These are phyloP conservation scores for Philereme vetulata DNA, from an alignment of 2,888 invertebrate genomes.

Conservation along the genomic window DNA sequence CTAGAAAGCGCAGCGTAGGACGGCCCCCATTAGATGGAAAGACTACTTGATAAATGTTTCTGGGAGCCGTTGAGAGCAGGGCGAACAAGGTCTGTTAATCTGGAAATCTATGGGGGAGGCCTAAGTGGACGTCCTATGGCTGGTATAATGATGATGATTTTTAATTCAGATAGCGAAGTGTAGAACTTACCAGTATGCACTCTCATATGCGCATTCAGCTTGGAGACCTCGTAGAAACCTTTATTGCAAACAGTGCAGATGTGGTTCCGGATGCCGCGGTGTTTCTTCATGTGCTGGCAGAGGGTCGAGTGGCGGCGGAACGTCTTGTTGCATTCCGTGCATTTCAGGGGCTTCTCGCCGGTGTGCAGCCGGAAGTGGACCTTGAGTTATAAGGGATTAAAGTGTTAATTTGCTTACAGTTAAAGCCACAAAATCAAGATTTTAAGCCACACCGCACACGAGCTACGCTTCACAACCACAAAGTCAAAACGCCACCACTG, in stretches of 20 bases:
- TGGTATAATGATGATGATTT: too few relatives aligned
- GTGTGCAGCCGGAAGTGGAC: constrained; percentile 80
- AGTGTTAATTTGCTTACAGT: background rate
- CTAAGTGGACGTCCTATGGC: too few relatives aligned
- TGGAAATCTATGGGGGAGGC: too few relatives aligned
- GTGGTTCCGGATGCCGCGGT: constrained; percentile 78
- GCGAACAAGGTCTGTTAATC: too few relatives aligned
- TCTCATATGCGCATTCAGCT: constrained; percentile 78
- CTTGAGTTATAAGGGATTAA: constrained; percentile 42
- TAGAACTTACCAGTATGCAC: constrained; percentile 71
- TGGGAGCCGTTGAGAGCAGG: too few relatives aligned
- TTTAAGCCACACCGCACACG: too few relatives aligned
- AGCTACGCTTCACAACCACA: too few relatives aligned
- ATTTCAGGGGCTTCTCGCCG: constrained; percentile 79
- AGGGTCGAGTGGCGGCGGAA: constrained; percentile 80
- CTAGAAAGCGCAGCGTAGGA: too few relatives aligned
- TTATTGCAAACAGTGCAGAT: constrained; percentile 74
- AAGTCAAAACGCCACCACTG: too few relatives aligned
- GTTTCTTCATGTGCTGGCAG: constrained; percentile 82
- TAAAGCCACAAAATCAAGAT: background rate
- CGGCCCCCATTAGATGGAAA: too few relatives aligned
- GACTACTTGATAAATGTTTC: too few relatives aligned
- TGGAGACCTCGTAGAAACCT: constrained; percentile 81
- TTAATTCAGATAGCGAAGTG: too few relatives aligned
- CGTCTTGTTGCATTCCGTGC: constrained; percentile 76